Evolutionary conservation across 2,888 invertebrate genomes (phyloP).

Genomic region (Nezara viridula): DNA sequence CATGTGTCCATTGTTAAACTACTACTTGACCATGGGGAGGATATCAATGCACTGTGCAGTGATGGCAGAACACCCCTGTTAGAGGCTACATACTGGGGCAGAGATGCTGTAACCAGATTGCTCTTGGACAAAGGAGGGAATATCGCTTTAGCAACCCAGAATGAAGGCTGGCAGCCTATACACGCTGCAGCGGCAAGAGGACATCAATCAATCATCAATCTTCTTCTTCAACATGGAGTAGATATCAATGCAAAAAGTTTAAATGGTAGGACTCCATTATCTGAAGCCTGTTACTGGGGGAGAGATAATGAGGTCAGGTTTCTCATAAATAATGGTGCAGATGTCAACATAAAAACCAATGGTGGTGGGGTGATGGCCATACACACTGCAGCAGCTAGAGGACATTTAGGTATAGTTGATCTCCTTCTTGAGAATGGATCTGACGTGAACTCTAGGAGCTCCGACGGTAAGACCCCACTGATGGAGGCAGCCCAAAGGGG

Average conservation of each 20-base stretch:
- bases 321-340: not conserved
- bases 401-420: not conserved
- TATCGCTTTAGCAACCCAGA: not conserved
- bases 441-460: not conserved
- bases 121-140: not conserved
- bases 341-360: not conserved
- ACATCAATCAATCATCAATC: not conserved
- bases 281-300: constrained; percentile 13
- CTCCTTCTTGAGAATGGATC: not conserved
- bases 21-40: not conserved
- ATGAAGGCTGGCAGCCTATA: constrained; percentile 10
- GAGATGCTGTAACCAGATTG: not conserved
- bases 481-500: not conserved
- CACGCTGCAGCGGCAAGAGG: not conserved
- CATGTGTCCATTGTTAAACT: constrained; percentile 1
- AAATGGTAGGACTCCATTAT: not conserved
- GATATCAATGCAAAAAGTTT: not conserved
- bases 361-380: not conserved
- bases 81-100: constrained; percentile 35
- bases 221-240: not conserved
- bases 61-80: constrained; percentile 13
- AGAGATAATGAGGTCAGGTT: not conserved
- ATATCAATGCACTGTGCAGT: not conserved
- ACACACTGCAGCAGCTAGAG: not conserved
- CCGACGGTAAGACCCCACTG: not conserved